phyloP scores from a whole-genome alignment of 2,888 invertebrate species.

The Dendrolimus houi region DNA sequence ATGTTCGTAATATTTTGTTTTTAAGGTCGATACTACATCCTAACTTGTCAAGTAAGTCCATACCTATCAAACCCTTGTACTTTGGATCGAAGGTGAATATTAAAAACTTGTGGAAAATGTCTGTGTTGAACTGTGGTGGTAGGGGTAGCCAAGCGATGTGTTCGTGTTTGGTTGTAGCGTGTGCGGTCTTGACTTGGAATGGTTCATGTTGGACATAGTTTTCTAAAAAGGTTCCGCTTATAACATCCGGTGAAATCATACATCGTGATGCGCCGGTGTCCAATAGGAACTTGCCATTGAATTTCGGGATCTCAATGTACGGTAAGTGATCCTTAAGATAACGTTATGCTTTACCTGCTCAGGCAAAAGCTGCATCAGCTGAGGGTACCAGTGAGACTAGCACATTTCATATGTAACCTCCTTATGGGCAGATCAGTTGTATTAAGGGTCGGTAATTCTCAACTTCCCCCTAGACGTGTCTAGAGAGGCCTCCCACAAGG shows the following conservation, averaged over 20 bases:
- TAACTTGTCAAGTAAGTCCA: conserved; percentile 14
- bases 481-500: no score
- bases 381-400: no score
- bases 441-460: no score
- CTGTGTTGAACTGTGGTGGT: conserved; percentile 11
- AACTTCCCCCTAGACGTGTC: no score
- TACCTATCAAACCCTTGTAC: conserved; percentile 18
- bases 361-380: no score
- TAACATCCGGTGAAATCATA: conserved; percentile 16
- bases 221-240: conserved; percentile 10
- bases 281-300: conserved; percentile 17
- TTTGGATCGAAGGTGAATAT: conserved; percentile 21
- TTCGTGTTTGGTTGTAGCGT: conserved; percentile 15
- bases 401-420: no score
- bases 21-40: conserved; percentile 19
- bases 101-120: conserved; percentile 19
- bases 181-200: conserved; percentile 43
- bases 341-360: no score
- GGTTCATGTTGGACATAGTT: conserved; percentile 19
- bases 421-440: no score
- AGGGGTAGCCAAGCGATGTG: no score
- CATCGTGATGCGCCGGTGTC: conserved; percentile 5
- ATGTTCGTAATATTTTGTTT: conserved; percentile 13
- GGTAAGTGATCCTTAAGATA: conserved; percentile 5
- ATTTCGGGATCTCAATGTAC: conserved; percentile 15